phyloP scores from a whole-genome alignment of 2,797 vertebrate genomes.

The Diplodus sargus region DNA sequence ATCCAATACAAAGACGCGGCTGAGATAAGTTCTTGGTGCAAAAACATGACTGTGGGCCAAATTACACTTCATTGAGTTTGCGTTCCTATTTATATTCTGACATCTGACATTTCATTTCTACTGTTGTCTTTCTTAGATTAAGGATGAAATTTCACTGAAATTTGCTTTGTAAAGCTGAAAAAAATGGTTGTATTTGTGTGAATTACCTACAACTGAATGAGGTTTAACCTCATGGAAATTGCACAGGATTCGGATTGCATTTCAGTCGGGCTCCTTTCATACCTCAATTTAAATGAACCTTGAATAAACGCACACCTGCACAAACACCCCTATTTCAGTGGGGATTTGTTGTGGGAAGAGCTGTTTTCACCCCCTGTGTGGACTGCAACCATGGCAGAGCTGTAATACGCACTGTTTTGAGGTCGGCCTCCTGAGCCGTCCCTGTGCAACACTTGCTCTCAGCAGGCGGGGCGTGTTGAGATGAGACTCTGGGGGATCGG shows the following conservation, averaged over 20 bases:
- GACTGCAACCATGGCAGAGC: slow-evolving; percentile 19
- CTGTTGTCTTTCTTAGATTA: not conserved
- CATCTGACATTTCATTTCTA: not conserved
- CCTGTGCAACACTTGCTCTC: slow-evolving; percentile 34
- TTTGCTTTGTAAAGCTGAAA: not conserved
- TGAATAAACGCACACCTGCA: not conserved
- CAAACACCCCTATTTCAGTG: not conserved
- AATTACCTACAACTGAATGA: no score
- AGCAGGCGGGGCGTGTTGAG: slow-evolving; percentile 47
- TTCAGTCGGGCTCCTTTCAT: not conserved
- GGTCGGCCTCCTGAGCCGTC: slow-evolving; percentile 22
- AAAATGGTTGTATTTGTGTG: not conserved
- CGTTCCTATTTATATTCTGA: not conserved
- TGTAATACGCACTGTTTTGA: slow-evolving; percentile 16
- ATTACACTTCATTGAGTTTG: not conserved
- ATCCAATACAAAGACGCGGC: not conserved
- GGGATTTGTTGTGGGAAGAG: slow-evolving; percentile 14
- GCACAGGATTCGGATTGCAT: not conserved
- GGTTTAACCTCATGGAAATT: not conserved
- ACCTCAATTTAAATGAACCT: not conserved
- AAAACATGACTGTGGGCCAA: not conserved
- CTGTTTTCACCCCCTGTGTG: not conserved
- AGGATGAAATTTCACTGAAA: not conserved
- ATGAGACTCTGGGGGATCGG: slow-evolving; percentile 44
- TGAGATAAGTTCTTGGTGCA: not conserved